A percentile compares a stretch with the other conserved stretches of the same genome.
phyloP scores from a whole-genome alignment of 2,888 invertebrate genomes.

The Linnaemya tessellans region DNA sequence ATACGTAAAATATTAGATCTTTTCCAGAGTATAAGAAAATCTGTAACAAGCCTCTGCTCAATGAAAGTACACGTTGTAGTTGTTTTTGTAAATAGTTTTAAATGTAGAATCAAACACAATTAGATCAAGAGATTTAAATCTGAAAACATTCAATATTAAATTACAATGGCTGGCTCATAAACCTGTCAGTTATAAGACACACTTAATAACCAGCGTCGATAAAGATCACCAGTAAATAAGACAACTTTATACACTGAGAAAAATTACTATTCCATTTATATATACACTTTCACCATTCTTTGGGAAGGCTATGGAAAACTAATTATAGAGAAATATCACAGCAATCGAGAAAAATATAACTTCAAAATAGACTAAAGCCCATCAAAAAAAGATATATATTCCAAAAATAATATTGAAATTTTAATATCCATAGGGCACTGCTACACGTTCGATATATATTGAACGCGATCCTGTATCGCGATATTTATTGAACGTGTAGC shows the following conservation, averaged over 20 bases:
- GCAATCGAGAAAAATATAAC: too few species aligned
- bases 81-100: neutral
- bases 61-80: slow-evolving; percentile 27
- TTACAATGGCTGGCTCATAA: slow-evolving; percentile 18
- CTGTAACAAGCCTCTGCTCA: slow-evolving; percentile 28
- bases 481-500: too few species aligned
- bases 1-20: slow-evolving; percentile 5
- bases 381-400: too few species aligned
- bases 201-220: neutral
- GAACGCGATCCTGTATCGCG: too few species aligned
- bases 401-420: too few species aligned
- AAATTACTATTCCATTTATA: neutral
- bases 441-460: neutral
- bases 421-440: neutral
- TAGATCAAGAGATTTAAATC: slow-evolving; percentile 24
- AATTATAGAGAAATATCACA: too few species aligned
- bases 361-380: too few species aligned
- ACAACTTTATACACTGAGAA: neutral
- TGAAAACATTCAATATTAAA: neutral
- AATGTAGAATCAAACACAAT: neutral
- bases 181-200: slow-evolving; percentile 45
- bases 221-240: neutral
- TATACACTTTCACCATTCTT: too few species aligned
- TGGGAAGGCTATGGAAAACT: too few species aligned
- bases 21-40: slow-evolving; percentile 33